Evolutionary conservation across 2,888 invertebrate species (phyloP).

Genomic region (Dicroscelio sp.): DNA sequence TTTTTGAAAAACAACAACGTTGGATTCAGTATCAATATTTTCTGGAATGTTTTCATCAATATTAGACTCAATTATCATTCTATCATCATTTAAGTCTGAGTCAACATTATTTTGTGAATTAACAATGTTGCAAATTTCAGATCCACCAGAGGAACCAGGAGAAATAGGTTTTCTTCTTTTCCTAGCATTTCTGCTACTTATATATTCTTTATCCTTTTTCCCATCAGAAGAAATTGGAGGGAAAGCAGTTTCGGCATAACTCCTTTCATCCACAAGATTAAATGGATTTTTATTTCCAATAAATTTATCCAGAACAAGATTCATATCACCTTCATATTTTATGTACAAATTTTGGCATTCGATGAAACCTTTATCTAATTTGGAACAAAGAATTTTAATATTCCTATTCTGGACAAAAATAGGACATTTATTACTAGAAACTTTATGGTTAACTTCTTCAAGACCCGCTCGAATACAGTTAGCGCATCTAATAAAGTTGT

Average conservation of each 20-base stretch:
- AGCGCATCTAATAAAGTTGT: background rate
- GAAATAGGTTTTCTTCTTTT: too few species aligned
- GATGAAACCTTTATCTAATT: background rate
- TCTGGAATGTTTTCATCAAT: too few species aligned
- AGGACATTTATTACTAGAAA: background rate
- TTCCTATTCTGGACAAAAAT: background rate
- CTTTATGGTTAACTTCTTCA: background rate
- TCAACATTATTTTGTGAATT: too few species aligned
- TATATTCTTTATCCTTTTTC: background rate
- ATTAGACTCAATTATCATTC: too few species aligned
- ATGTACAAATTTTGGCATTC: background rate
- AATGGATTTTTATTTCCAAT: background rate
- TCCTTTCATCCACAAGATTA: background rate
- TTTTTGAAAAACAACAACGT: too few species aligned
- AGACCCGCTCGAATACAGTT: background rate
- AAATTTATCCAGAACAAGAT: background rate
- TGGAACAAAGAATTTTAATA: background rate
- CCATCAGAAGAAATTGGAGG: background rate
- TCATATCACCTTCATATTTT: background rate
- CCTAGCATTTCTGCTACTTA: too few species aligned
- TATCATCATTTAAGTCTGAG: too few species aligned
- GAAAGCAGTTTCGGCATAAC: background rate
- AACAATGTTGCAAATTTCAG: too few species aligned
- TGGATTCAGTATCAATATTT: too few species aligned
- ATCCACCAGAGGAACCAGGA: too few species aligned